Percentiles rank a stretch among this genome's conserved stretches.
These are phyloP conservation scores for Cybosia mesomella DNA, from an alignment of 2,888 invertebrate genomes.

Conservation along the genomic window DNA sequence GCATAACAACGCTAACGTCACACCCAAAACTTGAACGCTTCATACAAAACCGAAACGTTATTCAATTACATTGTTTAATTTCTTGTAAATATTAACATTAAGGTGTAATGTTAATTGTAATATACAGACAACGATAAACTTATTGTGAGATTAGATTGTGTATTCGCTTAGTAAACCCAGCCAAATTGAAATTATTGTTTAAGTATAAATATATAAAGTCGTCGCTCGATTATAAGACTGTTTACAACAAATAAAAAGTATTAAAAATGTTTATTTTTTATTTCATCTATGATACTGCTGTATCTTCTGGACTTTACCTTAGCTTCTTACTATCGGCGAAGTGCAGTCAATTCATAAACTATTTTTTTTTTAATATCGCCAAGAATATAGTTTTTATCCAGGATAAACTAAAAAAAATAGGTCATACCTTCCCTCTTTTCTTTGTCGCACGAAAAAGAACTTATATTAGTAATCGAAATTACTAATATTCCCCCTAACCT, in stretches of 20 bases:
- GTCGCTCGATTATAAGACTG: constrained; percentile 85
- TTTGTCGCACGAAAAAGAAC: too few species aligned
- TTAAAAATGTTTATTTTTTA: constrained; percentile 39
- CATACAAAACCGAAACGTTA: constrained; percentile 63
- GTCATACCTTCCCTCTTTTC: too few species aligned
- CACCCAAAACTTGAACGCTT: constrained; percentile 49
- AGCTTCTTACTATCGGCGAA: too few species aligned
- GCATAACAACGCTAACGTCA: background rate
- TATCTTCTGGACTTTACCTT: background rate
- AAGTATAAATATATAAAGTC: constrained; percentile 73
- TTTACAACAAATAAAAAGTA: constrained; percentile 81
- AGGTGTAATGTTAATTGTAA: constrained; percentile 65
- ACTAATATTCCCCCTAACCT: too few species aligned
- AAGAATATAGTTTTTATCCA: background rate
- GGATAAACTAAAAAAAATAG: too few species aligned
- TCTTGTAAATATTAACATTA: constrained; percentile 76
- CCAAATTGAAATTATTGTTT: constrained; percentile 81
- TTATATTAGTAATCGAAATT: too few species aligned
- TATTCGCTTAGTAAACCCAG: constrained; percentile 80
- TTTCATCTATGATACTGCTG: constrained; percentile 3
- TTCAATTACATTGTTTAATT: constrained; percentile 78
- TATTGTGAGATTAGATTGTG: constrained; percentile 68
- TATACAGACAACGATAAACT: constrained; percentile 71
- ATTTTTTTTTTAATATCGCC: too few species aligned
- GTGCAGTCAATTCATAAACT: background rate